Conservation (phyloP, 1,140 invertebrate genomes). For the Geopemphigus sp. region DNA sequence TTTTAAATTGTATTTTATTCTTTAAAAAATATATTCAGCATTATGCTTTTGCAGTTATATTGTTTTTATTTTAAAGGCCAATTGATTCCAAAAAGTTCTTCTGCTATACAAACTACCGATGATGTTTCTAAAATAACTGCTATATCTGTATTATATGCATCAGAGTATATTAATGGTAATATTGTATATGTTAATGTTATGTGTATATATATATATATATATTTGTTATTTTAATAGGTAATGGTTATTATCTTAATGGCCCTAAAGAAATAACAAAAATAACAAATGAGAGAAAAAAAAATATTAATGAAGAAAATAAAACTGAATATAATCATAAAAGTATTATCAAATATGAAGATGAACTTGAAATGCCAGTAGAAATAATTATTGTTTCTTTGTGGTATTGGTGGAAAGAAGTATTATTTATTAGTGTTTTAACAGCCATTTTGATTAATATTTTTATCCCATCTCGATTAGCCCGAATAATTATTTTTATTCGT, state of each 20-base stretch:
- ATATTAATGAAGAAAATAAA: not conserved
- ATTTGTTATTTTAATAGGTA: slow-evolving; percentile 18
- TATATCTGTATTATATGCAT: slow-evolving; percentile 67
- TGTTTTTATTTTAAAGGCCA: slow-evolving; percentile 20
- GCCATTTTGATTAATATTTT: slow-evolving; percentile 65
- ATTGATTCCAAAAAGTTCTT: slow-evolving; percentile 26
- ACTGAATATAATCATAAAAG: slow-evolving; percentile 3
- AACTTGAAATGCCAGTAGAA: slow-evolving; percentile 58
- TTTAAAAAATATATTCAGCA: no score
- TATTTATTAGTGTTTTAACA: slow-evolving; percentile 66
- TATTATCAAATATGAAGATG: slow-evolving; percentile 14
- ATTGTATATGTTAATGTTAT: not conserved
- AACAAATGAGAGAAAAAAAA: slow-evolving; percentile 21
- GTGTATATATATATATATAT: not conserved
- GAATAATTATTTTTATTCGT: slow-evolving; percentile 28
- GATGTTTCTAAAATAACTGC: slow-evolving; percentile 58
- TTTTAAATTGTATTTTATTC: not conserved
- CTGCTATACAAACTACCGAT: slow-evolving; percentile 31
- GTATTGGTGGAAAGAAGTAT: slow-evolving; percentile 81
- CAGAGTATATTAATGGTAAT: slow-evolving; percentile 68
- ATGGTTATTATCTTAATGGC: slow-evolving; percentile 36
- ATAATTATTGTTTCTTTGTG: slow-evolving; percentile 69
- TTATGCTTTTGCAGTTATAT: not conserved
- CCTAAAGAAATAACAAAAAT: slow-evolving; percentile 14
- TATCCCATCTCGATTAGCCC: slow-evolving; percentile 55